Evolutionary conservation across 1,140 invertebrate species (phyloP).

Genomic region (Acromyrmex charruanus): DNA sequence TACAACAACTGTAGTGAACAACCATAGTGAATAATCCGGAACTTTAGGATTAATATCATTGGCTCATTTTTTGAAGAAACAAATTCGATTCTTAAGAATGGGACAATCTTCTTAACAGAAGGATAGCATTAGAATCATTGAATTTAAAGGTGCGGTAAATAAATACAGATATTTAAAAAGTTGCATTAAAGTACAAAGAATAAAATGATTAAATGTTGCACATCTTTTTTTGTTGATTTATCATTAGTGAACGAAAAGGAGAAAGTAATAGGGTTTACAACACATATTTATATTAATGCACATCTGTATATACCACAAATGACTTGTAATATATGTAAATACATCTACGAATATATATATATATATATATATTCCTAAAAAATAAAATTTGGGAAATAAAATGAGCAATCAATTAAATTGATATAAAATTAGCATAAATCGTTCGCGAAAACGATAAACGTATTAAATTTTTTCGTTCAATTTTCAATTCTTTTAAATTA

Average conservation of each 20-base stretch:
- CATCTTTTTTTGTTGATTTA: neutral
- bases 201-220: neutral
- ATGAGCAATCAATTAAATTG: neutral
- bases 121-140: conserved; percentile 9
- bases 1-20: conserved; percentile 28
- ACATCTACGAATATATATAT: neutral
- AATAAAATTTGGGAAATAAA: neutral
- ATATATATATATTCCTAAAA: neutral
- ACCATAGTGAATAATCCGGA: neutral
- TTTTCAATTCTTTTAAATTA: neutral
- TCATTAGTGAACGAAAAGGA: neutral
- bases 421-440: neutral
- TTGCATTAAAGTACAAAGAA: neutral
- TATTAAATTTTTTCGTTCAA: neutral
- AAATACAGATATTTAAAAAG: neutral
- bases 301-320: neutral
- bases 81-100: conserved; percentile 17
- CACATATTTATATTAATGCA: neutral
- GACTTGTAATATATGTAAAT: neutral
- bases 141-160: neutral
- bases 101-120: conserved; percentile 27
- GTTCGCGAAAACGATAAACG: neutral
- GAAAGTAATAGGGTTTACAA: neutral
- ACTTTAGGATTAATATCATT: conserved; percentile 33
- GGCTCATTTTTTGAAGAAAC: neutral